Conservation (phyloP, 1,140 invertebrate genomes). For the Euura saliciscinereae region DNA sequence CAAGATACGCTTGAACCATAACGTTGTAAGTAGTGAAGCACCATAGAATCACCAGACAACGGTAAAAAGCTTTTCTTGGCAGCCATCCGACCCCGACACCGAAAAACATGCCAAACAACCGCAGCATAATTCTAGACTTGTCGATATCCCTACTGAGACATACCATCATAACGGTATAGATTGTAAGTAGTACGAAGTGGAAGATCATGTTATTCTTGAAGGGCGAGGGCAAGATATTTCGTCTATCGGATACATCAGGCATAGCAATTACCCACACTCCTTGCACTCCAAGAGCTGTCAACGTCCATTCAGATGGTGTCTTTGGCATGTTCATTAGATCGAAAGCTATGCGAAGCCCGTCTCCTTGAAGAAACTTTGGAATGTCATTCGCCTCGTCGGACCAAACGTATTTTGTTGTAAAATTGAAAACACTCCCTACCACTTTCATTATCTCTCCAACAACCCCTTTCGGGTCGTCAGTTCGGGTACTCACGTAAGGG, state of each 20-base stretch:
- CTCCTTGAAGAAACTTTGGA: slow-evolving; percentile 27
- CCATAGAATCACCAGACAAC: slow-evolving; percentile 17
- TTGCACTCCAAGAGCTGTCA: slow-evolving; percentile 20
- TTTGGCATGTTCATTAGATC: slow-evolving; percentile 26
- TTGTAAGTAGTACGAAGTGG: slow-evolving; percentile 15
- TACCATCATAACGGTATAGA: slow-evolving; percentile 18
- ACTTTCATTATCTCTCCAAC: slow-evolving; percentile 26
- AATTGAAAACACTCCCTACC: slow-evolving; percentile 29
- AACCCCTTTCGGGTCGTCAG: slow-evolving; percentile 25
- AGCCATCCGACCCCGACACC: slow-evolving; percentile 28
- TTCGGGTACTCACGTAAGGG: slow-evolving; percentile 26
- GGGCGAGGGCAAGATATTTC: slow-evolving; percentile 23
- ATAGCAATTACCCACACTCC: slow-evolving; percentile 22
- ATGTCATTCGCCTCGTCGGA: slow-evolving; percentile 15
- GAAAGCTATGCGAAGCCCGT: slow-evolving; percentile 31
- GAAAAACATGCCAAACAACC: slow-evolving; percentile 28
- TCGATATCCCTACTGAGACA: slow-evolving; percentile 16
- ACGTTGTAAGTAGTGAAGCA: slow-evolving; percentile 31
- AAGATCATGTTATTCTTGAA: slow-evolving; percentile 30
- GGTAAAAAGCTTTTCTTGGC: slow-evolving; percentile 27
- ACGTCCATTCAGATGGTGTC: slow-evolving; percentile 27
- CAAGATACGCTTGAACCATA: slow-evolving; percentile 31
- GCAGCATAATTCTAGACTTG: slow-evolving; percentile 26
- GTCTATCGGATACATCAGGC: neutral
- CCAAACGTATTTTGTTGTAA: slow-evolving; percentile 31